Conservation (phyloP, 2,797 vertebrate species). For the Phoeniculus purpureus region DNA sequence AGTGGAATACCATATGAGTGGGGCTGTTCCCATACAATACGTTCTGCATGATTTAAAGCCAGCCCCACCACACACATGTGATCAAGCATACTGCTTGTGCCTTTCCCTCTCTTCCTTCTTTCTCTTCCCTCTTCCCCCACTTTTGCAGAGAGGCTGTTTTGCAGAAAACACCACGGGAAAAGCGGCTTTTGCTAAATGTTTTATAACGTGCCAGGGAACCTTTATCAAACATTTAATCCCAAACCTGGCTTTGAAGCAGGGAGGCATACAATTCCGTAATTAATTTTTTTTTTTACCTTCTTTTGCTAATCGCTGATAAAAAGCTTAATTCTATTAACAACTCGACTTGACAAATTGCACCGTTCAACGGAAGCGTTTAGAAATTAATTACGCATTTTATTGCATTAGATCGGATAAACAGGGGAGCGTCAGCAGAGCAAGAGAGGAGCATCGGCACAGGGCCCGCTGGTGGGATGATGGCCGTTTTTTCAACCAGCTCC, state of each 20-base stretch:
- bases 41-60: not conserved
- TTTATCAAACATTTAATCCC: slow-evolving; percentile 84
- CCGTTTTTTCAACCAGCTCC: not conserved
- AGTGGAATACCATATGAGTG: not conserved
- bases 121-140: not conserved
- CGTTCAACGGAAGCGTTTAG: slow-evolving; percentile 83
- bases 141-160: slow-evolving; percentile 41
- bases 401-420: slow-evolving; percentile 85
- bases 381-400: slow-evolving; percentile 89
- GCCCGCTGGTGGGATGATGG: slow-evolving; percentile 12
- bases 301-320: slow-evolving; percentile 88
- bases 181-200: slow-evolving; percentile 78
- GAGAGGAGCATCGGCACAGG: slow-evolving; percentile 50
- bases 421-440: slow-evolving; percentile 57
- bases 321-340: slow-evolving; percentile 90
- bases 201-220: slow-evolving; percentile 80
- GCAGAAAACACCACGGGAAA: slow-evolving; percentile 59
- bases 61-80: not conserved
- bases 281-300: slow-evolving; percentile 85
- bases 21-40: not conserved
- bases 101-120: not conserved
- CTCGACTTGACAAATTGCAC: slow-evolving; percentile 86
- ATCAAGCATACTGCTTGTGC: not conserved
- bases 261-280: slow-evolving; percentile 85
- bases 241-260: slow-evolving; percentile 86